phyloP scores from a whole-genome alignment of 2,113 vertebrate species.

The Glaucidium brasilianum region DNA sequence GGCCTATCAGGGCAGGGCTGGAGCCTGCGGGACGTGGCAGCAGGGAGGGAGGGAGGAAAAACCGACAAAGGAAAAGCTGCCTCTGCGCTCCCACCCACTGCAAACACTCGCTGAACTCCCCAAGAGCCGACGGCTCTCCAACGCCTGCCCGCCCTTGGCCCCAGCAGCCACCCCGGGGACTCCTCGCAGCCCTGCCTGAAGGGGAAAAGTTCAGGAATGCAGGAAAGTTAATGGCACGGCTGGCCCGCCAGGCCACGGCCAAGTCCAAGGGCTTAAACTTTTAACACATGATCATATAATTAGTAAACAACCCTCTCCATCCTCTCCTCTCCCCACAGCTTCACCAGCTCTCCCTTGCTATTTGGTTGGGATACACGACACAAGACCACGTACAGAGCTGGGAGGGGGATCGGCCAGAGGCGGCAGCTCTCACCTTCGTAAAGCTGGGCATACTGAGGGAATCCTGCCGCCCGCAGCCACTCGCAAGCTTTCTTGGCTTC shows the following conservation, averaged over 20 bases:
- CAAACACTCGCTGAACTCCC: neutral
- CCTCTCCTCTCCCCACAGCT: neutral
- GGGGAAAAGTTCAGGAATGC: conserved; percentile 22
- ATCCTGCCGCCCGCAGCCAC: conserved; percentile 88
- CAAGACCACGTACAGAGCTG: neutral
- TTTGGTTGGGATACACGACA: neutral
- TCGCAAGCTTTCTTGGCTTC: conserved; percentile 86
- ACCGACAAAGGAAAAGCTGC: too few species aligned
- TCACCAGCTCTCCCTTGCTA: neutral
- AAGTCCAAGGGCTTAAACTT: neutral
- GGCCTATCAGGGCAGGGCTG: neutral
- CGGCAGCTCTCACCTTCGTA: conserved; percentile 82
- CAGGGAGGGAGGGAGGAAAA: neutral
- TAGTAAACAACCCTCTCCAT: neutral
- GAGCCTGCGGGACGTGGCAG: neutral
- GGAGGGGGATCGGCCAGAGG: neutral
- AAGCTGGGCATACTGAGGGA: conserved; percentile 87
- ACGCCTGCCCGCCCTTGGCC: neutral
- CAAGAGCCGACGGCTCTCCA: neutral
- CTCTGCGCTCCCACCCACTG: neutral
- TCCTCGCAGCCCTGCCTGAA: neutral
- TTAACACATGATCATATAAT: neutral
- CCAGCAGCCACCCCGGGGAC: neutral
- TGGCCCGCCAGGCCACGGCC: neutral
- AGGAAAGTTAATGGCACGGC: neutral